Evolutionary conservation across 2,797 vertebrate genomes (phyloP), one percentile per base, ranked within the genome.

Genomic region (Centropyge bicolor): DNA sequence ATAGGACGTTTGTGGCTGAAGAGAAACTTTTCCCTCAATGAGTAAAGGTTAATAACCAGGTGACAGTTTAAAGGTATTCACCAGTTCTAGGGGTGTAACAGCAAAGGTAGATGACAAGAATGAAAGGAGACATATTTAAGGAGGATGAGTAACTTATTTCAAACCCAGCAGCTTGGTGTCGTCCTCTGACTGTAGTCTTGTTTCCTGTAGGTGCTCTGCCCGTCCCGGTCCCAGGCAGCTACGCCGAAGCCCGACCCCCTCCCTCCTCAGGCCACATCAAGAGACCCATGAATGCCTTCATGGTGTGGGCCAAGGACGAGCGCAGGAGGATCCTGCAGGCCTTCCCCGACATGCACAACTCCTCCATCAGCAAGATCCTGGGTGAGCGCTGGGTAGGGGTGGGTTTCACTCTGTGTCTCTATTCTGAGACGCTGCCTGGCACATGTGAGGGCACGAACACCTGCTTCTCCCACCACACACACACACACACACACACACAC

Each of bases 231-330:
- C 92, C 95, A 4, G 95, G 96, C 62, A 94, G 95, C 80, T 98
- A 97, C 78, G 83, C 96, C 0, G 98, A 99, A 79, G 94, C 95
- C 74, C 93, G 98, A 59, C 87, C 93, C 27, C 83, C 93, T 40
- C 84, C 95, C 56, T 96, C 97, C 85, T 97, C 96, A 12, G 98
- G 97, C 71, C 98, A 99, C 94, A 99, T 99, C 91, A 99, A 99
- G 92, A 92, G 98, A 51, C 98, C 98, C 88, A 99, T 99, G 98
- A 99, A 99, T 0, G 98, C 98, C 88, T 99, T 99, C 92, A 99
- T 99, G 98, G 98, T 99, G 57, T 99, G 98, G 98, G 98, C 98
- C 62, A 99, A 99, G 88, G 98, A 99, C 0, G 98, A 99, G 92
- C 95, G 98, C 62, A 94, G 97, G 74, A 97, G 98, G 89, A 99